phyloP scores from a whole-genome alignment of 2,113 vertebrate genomes.

The Cygnus buccinator region DNA sequence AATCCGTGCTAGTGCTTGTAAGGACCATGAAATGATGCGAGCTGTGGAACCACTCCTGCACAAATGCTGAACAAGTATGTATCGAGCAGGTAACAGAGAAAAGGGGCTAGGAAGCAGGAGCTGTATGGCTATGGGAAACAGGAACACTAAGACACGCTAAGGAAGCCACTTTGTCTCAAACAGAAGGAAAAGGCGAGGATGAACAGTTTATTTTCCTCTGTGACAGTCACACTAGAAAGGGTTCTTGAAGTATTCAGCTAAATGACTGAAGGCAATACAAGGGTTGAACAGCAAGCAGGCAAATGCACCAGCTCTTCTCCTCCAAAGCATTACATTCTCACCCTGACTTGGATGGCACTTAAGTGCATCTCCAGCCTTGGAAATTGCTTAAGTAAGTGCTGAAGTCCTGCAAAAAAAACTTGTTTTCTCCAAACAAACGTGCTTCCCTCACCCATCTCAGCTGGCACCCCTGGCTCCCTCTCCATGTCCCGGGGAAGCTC shows the following conservation, averaged over 20 bases:
- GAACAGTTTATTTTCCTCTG: not conserved
- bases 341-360: rapidly evolving
- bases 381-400: not conserved
- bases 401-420: not conserved
- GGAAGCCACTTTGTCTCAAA: not conserved
- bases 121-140: rapidly evolving
- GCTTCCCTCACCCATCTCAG: not conserved
- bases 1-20: not conserved
- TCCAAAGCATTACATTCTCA: not conserved
- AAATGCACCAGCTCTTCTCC: not conserved
- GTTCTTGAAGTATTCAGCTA: not conserved
- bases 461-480: not conserved
- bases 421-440: rapidly evolving
- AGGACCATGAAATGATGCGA: not conserved
- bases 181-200: not conserved
- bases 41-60: not conserved
- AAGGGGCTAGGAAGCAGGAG: not conserved
- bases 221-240: not conserved
- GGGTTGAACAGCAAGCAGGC: not conserved
- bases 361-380: not conserved
- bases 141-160: rapidly evolving
- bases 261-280: not conserved
- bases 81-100: not conserved
- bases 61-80: rapidly evolving
- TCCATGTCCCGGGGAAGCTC: not conserved